Percentiles rank a stretch among this genome's conserved stretches.
phyloP scores from a whole-genome alignment of 1,140 invertebrate species.

The Camponotus vicinus region DNA sequence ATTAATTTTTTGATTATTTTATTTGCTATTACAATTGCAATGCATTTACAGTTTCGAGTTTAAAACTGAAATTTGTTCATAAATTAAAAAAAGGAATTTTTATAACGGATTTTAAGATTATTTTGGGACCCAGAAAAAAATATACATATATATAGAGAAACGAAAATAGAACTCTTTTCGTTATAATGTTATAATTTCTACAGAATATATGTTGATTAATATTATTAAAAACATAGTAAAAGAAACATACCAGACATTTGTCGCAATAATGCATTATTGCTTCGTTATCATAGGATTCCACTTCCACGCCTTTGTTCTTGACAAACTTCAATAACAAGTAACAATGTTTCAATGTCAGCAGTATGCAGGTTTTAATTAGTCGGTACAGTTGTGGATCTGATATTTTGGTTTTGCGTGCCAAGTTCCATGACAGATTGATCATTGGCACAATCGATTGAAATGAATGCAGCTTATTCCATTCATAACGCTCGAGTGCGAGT shows the following conservation, averaged over 20 bases:
- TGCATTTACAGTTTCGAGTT: no score
- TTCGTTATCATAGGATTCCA: constrained; percentile 89
- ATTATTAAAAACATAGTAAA: neutral
- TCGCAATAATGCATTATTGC: constrained; percentile 96
- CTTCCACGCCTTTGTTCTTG: constrained; percentile 90
- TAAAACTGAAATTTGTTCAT: no score
- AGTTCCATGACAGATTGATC: constrained; percentile 99
- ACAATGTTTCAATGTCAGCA: constrained; percentile 94
- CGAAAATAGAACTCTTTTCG: no score
- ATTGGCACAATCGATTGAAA: constrained; percentile 99
- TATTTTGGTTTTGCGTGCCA: constrained; percentile 98
- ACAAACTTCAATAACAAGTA: constrained; percentile 95
- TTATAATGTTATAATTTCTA: no score
- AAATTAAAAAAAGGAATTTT: no score
- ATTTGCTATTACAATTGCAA: no score
- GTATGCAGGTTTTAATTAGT: constrained; percentile 94
- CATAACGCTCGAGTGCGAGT: constrained; percentile 97
- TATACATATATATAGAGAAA: no score
- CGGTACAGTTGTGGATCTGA: constrained; percentile 96
- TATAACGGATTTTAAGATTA: no score
- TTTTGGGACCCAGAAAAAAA: no score
- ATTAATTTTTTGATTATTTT: no score
- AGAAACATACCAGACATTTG: constrained; percentile 94
- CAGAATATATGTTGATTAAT: no score
- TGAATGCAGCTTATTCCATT: constrained; percentile 97